Evolutionary conservation across 1,140 invertebrate genomes (phyloP), one percentile per base, ranked within the genome.

Genomic region (Gryon sp.): DNA sequence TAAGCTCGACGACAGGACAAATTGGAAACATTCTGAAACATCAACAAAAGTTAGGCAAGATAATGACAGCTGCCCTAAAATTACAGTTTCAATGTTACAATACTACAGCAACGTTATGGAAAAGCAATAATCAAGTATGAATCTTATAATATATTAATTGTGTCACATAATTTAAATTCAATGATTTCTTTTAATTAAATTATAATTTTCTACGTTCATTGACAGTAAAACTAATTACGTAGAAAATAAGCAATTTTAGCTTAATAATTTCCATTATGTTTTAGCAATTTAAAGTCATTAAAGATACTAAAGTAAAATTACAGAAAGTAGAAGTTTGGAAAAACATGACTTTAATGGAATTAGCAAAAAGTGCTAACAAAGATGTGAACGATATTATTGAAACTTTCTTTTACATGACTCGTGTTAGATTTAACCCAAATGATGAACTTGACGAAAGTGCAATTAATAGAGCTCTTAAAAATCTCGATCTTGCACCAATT

Each of bases 311-410:
- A 86, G 74, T 83, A 1, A 2, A 9, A 2, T 32, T 28, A 30
- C 9, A 43, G 1, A 53, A 92, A 9, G 84, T 94, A 4, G 90
- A 92, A 50, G 87, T 96, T 57, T 97, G 95, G 95, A 89, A 90
- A 41, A 91, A 93, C 78, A 96, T 97, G 90, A 95, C 93, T 7
- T 91, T 96, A 0, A 62, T 82, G 36, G 92, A 97, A 81, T 86
- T 97, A 68, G 92, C 94, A 15, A 80, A 90, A 45, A 88, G 91
- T 0, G 60, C 93, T 8, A 81, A 90, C 12, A 91, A 90, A 84
- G 85, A 91, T 87, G 57, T 91, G 43, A 87, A 90, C 80, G 89
- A 94, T 83, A 85, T 96, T 4, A 91, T 92, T 65, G 91, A 94
- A 83, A 91, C 91, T 1, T 90, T 96, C 86, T 81, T 90, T 6